These are phyloP conservation scores for Xestobium rufovillosum DNA, from an alignment of 2,888 invertebrate genomes.

Conservation along the genomic window DNA sequence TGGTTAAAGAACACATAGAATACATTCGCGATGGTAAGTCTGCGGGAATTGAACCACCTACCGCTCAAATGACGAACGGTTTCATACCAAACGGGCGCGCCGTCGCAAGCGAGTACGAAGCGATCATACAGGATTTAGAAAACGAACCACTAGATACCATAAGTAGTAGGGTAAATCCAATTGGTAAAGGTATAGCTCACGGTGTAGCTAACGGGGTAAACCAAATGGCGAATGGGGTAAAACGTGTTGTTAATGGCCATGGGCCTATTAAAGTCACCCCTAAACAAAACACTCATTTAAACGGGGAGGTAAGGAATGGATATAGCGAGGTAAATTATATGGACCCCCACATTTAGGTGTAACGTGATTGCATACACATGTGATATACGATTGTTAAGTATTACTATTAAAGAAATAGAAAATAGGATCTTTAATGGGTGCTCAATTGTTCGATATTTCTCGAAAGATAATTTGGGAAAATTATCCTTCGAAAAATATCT, in stretches of 20 bases:
- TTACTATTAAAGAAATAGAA: conserved; percentile 19
- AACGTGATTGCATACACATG: not conserved
- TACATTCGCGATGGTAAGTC: conserved; percentile 42
- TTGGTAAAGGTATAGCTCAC: conserved; percentile 27
- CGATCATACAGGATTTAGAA: conserved; percentile 34
- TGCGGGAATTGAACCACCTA: conserved; percentile 18
- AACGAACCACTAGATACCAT: conserved; percentile 37
- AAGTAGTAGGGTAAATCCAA: conserved; percentile 35
- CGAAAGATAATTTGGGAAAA: conserved; percentile 1
- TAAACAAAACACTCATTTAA: conserved; percentile 9
- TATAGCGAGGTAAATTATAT: conserved; percentile 36
- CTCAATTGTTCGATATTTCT: not conserved
- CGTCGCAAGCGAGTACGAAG: conserved; percentile 20
- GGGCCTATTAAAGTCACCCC: conserved; percentile 21
- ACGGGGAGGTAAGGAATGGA: conserved; percentile 12
- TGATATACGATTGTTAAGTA: conserved; percentile 11
- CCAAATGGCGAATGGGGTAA: conserved; percentile 43
- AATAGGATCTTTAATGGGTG: conserved; percentile 9
- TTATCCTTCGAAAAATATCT: no score
- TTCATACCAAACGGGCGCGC: conserved; percentile 25
- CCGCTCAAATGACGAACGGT: conserved; percentile 24
- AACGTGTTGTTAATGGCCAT: conserved; percentile 26
- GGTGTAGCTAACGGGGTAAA: conserved; percentile 45
- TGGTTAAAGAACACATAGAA: conserved; percentile 62
- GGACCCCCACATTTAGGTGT: conserved; percentile 36